Evolutionary conservation across 2,797 vertebrate species (phyloP), one percentile per base, ranked within the genome.

Genomic region (Myripristis murdjan): DNA sequence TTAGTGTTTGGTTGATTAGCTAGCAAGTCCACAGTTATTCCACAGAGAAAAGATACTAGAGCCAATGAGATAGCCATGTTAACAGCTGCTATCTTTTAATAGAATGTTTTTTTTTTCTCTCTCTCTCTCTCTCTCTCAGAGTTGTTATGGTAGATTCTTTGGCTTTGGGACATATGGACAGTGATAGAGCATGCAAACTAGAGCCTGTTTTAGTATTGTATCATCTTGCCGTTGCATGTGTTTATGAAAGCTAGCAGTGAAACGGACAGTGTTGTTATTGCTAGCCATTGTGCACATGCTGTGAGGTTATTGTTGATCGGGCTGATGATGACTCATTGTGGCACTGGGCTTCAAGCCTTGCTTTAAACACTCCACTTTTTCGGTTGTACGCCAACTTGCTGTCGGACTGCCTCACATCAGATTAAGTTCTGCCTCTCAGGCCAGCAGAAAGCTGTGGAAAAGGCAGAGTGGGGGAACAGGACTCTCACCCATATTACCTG

Each of bases 401-500:
- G 85, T 89, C 87, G 80, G 75, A 81, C 79, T 43, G 12, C 16
- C 57, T 89, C 68, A 33, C 65, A 31, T 91, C 84, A 86, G 57
- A 70, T 79, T 79, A 90, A 87, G 87, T 89, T 89, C 85, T 90
- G 53, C 74, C 64, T 87, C 64, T 71, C 28, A 22, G 83, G 77
- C 81, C 76, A 62, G 53, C 70, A 41, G 77, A n/a, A 84, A 74
- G 78, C 81, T 85, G 85, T 80, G 8, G 11, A 56, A 71, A 77
- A 77, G 76, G 48, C 64, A 1, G n/a, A n/a, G 54, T 53, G 54
- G 68, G 69, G 74, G 71, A 71, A 72, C 39, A 64, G 69, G 58
- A 39, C 73, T 65, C 76, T 80, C 75, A 73, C 84, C 75, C 69
- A 46, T 67, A 62, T 74, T 79, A 77, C 64, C 63, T 7, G 47